These are phyloP conservation scores for Lagocephalus sceleratus DNA, from an alignment of 2,797 vertebrate species.

Conservation along the genomic window DNA sequence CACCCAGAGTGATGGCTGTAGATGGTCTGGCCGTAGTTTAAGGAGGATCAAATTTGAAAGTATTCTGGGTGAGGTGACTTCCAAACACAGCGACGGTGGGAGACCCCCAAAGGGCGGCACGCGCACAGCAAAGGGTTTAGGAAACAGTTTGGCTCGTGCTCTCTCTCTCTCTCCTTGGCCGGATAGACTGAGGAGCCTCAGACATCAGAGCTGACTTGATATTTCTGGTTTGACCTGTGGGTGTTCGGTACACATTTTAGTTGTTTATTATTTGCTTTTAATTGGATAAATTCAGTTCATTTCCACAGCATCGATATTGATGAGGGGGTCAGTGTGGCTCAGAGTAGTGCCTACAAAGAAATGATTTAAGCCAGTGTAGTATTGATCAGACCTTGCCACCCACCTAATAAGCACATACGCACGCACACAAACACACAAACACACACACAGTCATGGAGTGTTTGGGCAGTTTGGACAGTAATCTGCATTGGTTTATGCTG, in stretches of 20 bases:
- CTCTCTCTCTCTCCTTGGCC: background rate
- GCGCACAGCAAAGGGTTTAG: slow-evolving; percentile 54
- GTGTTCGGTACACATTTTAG: slow-evolving; percentile 23
- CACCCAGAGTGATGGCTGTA: background rate
- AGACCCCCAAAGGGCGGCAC: slow-evolving; percentile 48
- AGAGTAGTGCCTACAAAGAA: too few relatives aligned
- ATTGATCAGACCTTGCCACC: too few relatives aligned
- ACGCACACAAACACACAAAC: too few relatives aligned
- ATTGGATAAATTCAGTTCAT: slow-evolving; percentile 36
- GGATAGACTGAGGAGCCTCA: slow-evolving; percentile 12
- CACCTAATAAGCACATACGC: too few relatives aligned
- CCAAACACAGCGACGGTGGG: slow-evolving; percentile 33
- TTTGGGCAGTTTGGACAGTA: too few relatives aligned
- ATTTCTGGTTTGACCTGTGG: slow-evolving; percentile 40
- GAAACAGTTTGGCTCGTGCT: slow-evolving; percentile 23
- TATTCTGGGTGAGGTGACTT: slow-evolving; percentile 31
- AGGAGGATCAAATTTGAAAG: slow-evolving; percentile 43
- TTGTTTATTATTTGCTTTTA: slow-evolving; percentile 44
- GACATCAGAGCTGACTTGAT: slow-evolving; percentile 31
- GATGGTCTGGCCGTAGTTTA: slow-evolving; percentile 12
- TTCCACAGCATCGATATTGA: background rate
- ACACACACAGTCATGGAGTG: too few relatives aligned
- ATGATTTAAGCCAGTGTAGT: too few relatives aligned
- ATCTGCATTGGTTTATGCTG: too few relatives aligned
- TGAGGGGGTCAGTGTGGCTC: too few relatives aligned